Evolutionary conservation across 2,113 vertebrate species (phyloP).

Genomic region (Sinocyclocheilus maitianheensis): DNA sequence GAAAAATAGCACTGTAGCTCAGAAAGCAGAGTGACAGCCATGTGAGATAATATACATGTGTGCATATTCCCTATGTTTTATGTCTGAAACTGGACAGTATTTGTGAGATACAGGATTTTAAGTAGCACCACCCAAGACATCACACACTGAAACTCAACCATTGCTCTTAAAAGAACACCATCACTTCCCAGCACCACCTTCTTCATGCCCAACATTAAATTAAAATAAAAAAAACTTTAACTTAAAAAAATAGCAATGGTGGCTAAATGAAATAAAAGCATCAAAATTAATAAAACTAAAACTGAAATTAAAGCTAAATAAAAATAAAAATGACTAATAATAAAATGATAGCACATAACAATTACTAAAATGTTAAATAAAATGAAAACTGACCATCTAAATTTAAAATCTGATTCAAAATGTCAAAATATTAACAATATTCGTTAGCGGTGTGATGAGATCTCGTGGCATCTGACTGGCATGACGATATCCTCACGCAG

Average conservation of each 20-base stretch:
- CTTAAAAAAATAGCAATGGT: no score
- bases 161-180: conserved; percentile 32
- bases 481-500: no score
- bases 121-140: conserved; percentile 28
- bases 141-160: conserved; percentile 19
- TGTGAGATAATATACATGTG: conserved; percentile 5
- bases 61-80: background rate
- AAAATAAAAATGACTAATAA: background rate
- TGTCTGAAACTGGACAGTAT: conserved; percentile 22
- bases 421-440: background rate
- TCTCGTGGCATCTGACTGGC: no score
- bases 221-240: no score
- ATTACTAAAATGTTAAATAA: background rate
- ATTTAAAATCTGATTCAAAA: background rate
- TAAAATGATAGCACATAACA: background rate
- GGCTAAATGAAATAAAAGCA: background rate
- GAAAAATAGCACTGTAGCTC: conserved; percentile 76
- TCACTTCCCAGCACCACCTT: conserved; percentile 14
- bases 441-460: no score
- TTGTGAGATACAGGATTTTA: conserved; percentile 20
- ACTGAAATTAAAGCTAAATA: no score
- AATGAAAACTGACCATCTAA: background rate
- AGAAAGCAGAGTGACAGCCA: conserved; percentile 52
- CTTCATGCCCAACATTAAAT: background rate
- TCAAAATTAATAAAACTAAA: background rate